Percentiles rank a stretch among this genome's conserved stretches.
Conservation (phyloP, 2,113 vertebrate genomes). For the Chloropsis cyanopogon region DNA sequence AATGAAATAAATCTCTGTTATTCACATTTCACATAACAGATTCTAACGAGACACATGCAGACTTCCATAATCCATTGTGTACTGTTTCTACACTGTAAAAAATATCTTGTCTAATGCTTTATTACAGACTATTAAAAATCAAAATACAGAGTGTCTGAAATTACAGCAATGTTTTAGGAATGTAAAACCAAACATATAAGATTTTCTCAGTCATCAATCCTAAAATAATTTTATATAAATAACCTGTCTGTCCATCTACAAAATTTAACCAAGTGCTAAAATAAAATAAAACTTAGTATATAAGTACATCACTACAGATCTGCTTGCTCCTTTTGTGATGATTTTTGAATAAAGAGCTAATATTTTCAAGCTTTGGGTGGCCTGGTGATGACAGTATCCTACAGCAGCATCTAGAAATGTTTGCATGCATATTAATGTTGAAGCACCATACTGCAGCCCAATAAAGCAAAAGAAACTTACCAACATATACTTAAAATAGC, state of each 20-base stretch:
- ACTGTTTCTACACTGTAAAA: neutral
- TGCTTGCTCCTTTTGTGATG: neutral
- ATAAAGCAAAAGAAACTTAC: neutral
- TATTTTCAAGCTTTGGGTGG: neutral
- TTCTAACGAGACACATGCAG: slow-evolving; percentile 1
- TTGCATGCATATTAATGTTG: neutral
- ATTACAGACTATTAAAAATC: neutral
- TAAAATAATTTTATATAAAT: neutral
- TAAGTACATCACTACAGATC: neutral
- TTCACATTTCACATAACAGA: slow-evolving; percentile 44
- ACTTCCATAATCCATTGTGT: slow-evolving; percentile 13
- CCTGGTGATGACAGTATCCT: neutral
- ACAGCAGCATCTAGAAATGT: neutral
- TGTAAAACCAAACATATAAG: neutral
- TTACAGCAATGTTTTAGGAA: neutral
- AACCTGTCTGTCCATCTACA: neutral
- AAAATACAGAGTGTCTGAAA: neutral
- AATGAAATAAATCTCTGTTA: slow-evolving; percentile 51
- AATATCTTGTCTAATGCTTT: neutral
- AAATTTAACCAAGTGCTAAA: neutral
- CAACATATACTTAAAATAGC: neutral
- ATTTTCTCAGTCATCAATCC: neutral
- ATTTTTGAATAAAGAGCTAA: neutral
- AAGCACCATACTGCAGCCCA: neutral
- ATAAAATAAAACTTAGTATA: neutral